These are phyloP conservation scores for Thamnophis elegans DNA, from an alignment of 2,797 vertebrate species.

Conservation along the genomic window DNA sequence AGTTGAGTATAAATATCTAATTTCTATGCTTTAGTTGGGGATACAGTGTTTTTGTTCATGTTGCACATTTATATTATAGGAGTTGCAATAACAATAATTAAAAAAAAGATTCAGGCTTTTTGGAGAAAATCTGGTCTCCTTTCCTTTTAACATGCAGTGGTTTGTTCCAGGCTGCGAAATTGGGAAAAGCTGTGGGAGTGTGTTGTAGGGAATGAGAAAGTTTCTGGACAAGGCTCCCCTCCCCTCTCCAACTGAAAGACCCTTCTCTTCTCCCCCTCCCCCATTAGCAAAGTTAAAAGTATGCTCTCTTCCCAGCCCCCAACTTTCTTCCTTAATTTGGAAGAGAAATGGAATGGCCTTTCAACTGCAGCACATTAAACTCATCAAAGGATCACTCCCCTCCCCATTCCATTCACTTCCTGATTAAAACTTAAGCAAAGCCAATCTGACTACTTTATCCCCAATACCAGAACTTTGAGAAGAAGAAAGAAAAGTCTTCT, in stretches of 20 bases:
- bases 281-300: slow-evolving; percentile 17
- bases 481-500: background rate
- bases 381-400: slow-evolving; percentile 7
- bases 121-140: background rate
- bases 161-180: slow-evolving; percentile 16
- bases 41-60: background rate
- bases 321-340: slow-evolving; percentile 12
- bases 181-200: background rate
- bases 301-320: slow-evolving; percentile 9
- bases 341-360: slow-evolving; percentile 24
- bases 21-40: background rate
- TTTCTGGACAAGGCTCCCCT: background rate
- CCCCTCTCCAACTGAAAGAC: background rate
- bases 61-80: background rate
- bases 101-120: background rate
- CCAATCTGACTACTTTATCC: slow-evolving; percentile 27
- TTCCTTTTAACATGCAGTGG: background rate
- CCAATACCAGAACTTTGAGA: slow-evolving; percentile 8
- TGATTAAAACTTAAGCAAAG: slow-evolving; percentile 23
- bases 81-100: background rate
- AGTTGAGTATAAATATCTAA: background rate
- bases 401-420: slow-evolving; percentile 8
- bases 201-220: background rate
- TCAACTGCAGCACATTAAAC: background rate
- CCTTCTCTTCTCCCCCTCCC: background rate